phyloP scores from a whole-genome alignment of 2,113 vertebrate genomes.

The rabbit (Oryctolagus cuniculus) region mOryCun1.1 NC_091439.1:66067001-66067500 shows the following conservation, averaged over 20 bases:
- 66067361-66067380: background rate
- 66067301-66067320: conserved; percentile 24
- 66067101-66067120: background rate
- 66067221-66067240: background rate
- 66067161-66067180: background rate
- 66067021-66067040: background rate
- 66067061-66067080: background rate
- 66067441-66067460: background rate
- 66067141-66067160: background rate
- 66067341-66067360: background rate
- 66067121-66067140: background rate
- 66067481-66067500: background rate
- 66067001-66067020: background rate
- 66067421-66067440: background rate
- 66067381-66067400: background rate
- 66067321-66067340: conserved; percentile 37
- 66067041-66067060: background rate
- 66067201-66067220: background rate
- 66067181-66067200: background rate
- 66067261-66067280: background rate
- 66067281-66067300: background rate
- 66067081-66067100: background rate
- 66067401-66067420: background rate
- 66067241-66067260: background rate
- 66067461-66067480: background rate